Conservation (phyloP, 2,113 vertebrate genomes). For the Proterorhinus semilunaris region DNA sequence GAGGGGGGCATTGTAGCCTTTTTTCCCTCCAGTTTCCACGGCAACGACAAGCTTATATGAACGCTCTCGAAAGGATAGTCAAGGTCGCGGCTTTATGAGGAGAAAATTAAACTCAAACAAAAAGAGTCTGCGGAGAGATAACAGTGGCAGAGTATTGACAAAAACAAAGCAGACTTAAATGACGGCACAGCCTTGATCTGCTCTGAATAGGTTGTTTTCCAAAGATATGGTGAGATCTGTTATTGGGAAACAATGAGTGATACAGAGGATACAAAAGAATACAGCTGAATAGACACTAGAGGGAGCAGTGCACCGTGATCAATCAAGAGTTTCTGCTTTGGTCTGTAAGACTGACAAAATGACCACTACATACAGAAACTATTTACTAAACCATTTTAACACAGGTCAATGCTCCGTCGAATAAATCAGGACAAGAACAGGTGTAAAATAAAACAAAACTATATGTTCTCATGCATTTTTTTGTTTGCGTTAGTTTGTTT, state of each 20-base stretch:
- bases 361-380: no score
- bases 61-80: slow-evolving; percentile 34
- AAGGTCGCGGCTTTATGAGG: slow-evolving; percentile 41
- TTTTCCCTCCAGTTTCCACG: slow-evolving; percentile 58
- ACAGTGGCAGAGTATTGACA: slow-evolving; percentile 21
- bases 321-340: not conserved
- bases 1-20: slow-evolving; percentile 27
- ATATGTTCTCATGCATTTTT: no score
- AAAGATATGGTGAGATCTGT: not conserved
- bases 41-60: slow-evolving; percentile 50
- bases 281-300: slow-evolving; percentile 2
- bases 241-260: not conserved
- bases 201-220: not conserved
- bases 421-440: no score
- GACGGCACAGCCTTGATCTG: not conserved
- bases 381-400: no score
- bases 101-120: slow-evolving; percentile 22
- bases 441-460: no score
- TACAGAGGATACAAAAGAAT: not conserved
- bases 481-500: no score
- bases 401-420: no score
- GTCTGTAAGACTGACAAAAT: no score
- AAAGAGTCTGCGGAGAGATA: slow-evolving; percentile 6
- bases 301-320: not conserved
- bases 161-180: slow-evolving; percentile 2